Evolutionary conservation across 2,888 invertebrate species (phyloP).

Genomic region (Nomada lathburiana): DNA sequence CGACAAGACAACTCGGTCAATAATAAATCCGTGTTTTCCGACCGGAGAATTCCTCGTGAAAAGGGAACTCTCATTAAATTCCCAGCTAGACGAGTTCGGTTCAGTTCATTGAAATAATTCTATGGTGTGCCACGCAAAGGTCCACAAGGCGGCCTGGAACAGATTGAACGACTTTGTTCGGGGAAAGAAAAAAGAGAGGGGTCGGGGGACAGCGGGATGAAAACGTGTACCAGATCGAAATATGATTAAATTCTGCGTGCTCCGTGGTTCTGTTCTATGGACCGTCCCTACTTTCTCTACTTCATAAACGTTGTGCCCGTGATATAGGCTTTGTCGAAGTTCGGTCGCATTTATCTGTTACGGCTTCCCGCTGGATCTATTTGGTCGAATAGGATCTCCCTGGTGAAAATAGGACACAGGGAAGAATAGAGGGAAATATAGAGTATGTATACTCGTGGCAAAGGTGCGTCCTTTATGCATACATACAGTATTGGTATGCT

Average conservation of each 20-base stretch:
- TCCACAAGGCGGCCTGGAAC: not conserved
- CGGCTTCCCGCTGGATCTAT: slow-evolving; percentile 11
- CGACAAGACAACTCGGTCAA: slow-evolving; percentile 50
- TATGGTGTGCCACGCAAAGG: slow-evolving; percentile 59
- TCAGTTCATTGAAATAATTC: slow-evolving; percentile 80
- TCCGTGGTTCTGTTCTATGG: slow-evolving; percentile 17
- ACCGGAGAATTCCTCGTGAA: slow-evolving; percentile 62
- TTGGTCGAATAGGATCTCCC: not conserved
- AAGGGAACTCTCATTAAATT: slow-evolving; percentile 81
- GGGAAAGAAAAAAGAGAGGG: not conserved
- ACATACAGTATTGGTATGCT: too few species aligned
- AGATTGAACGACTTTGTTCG: slow-evolving; percentile 32
- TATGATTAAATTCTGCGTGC: slow-evolving; percentile 55
- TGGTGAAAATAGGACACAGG: slow-evolving; percentile 20
- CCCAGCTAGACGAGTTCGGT: slow-evolving; percentile 72
- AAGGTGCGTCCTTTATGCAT: not conserved
- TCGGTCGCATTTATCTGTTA: slow-evolving; percentile 25
- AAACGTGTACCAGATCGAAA: slow-evolving; percentile 53
- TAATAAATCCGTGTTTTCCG: slow-evolving; percentile 64
- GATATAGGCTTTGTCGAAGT: slow-evolving; percentile 37
- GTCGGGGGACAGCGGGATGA: slow-evolving; percentile 26
- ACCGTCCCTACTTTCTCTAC: slow-evolving; percentile 14
- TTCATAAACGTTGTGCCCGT: slow-evolving; percentile 34
- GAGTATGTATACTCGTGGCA: not conserved
- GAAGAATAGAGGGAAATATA: not conserved